Evolutionary conservation across 2,888 invertebrate species (phyloP), one percentile per base, ranked within the genome.

Genomic region (Chirona hameri): DNA sequence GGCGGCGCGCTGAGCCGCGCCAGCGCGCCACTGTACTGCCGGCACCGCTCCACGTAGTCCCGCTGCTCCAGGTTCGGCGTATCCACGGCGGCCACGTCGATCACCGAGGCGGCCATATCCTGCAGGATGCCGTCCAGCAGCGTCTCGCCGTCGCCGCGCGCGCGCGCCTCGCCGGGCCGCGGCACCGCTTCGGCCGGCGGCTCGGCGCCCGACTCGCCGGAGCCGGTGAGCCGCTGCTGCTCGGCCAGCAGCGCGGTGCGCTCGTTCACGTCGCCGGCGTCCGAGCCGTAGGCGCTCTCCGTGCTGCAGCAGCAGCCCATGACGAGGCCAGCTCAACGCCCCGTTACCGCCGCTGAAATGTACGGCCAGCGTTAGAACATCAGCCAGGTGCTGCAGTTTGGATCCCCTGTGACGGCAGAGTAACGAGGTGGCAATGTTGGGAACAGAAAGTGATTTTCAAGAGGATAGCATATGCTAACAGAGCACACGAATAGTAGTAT

Each of bases 181-280:
- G 27, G 10, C 27, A 27, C 65, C n/a, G 65, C 27, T 27, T 65
- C 65, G 65, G 65, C 65, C 24, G 76, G 76, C 72, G 31, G 31
- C 39, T 76, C 76, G 21, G 21, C 24, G 24, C 24, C 10, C 39
- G 24, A 1, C n/a, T 39, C 39, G 76, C 76, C 76, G 76, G 21
- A 21, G 27, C 12, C n/a, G 4, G 69, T 24, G 31, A 60, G 84
- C 83, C 85, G 84, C 29, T 85, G 85, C 69, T 85, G 83, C 76
- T 84, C 85, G 81, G 84, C 85, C 82, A 84, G 82, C 48, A 84
- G 84, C 84, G 85, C 83, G 83, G 84, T 85, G 81, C 85, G 85
- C 82, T 83, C 85, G 83, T 31, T 55, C 10, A 39, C 24, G 21
- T 76, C 39, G 76, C 76, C 76, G 46, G 46, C 46, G 9, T 76